Base-by-base conservation (phyloP, 1,140 invertebrate genomes). In the Pseudomyrmex pallidus region DNA sequence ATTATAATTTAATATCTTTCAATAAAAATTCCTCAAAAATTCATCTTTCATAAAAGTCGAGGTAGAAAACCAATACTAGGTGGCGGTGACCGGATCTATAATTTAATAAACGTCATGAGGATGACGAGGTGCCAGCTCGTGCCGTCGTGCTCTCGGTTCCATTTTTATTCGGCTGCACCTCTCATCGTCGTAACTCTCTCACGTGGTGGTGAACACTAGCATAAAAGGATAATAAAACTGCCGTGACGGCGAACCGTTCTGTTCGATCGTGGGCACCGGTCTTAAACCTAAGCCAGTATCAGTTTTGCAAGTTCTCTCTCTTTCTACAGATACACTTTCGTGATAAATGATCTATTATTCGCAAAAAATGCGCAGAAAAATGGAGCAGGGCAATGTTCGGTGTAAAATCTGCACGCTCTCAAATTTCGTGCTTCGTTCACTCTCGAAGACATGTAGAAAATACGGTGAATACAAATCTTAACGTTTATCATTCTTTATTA, bases 111-210 rank as follows among this genome's bases (percentile, higher is more conserved):
- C 61, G 64, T 52, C 54, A 66, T 48, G 12, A 15, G 12, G 17
- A 86, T 66, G 70, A 85, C 46, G 25, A 67, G 52, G 85, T 88
- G 82, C 73, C 83, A 62, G 66, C 52, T 76, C 56, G 87, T 76
- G 57, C 87, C 83, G 61, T 73, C 66, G 25, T 73, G 17, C 44
- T 68, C 67, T 72, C 74, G 67, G 87, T 88, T 74, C 87, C 63
- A 89, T 85, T 87, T 88, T 88, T 85, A 59, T 84, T 82, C 76
- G n/a, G 7, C 54, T 63, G 68, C 83, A 57, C 66, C 35, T 78
- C 52, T 25, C 59, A 46, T 35, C 57, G 54, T 59, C 52, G 62
- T 82, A 72, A 63, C 52, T 76, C 68, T 80, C 68, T 68, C 35
- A 48, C 25, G 46, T 50, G 20, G 46, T 50, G 20, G 48, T 17